Base-by-base conservation (phyloP, 2,888 invertebrate genomes). In the Apamea epomidion region DNA sequence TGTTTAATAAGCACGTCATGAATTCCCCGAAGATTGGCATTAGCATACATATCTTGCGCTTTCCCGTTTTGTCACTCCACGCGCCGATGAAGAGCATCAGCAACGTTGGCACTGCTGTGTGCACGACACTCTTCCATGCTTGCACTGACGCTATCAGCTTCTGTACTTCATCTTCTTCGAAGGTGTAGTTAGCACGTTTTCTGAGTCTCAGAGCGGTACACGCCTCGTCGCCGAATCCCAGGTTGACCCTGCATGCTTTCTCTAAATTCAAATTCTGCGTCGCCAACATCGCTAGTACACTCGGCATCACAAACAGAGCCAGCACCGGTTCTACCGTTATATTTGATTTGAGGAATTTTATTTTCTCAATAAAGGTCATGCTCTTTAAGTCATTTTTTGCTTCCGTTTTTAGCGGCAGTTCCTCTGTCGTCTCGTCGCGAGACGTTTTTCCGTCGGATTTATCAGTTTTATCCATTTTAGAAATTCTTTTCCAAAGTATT, bases 231-330 rank as follows among this genome's bases (percentile, higher is more conserved):
- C 97, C 97, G 88, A 98, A 98, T 0, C 95, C 97, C 87, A 98
- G 96, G 92, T 99, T 99, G 0, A 99, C 98, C 67, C 98, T 96
- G 90, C 99, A 99, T 1, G 99, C 99, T 94, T 99, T 99, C 91
- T 99, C 99, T 90, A 99, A 96, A 94, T 98, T 98, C 67, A 99
- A 95, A 94, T 99, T 99, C 93, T 98, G 98, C 14, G 98, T 98
- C 58, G 98, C 98, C 86, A 99, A 92, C 90, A 98, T 97, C 0
- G 98, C 98, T 29, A 98, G 89, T 0, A 98, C 97, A 89, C 97
- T 97, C 1, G 98, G 98, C 96, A 98, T 97, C 69, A 98, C 97
- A 91, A 98, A 98, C 74, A 98, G 95, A 1, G 97, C 97, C 80
- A 98, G 91, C 78, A 98, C 97, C 0, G 98, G 98, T 93, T 98